phyloP scores from a whole-genome alignment of 2,888 invertebrate genomes.

The Pseudococcus viburni region DNA sequence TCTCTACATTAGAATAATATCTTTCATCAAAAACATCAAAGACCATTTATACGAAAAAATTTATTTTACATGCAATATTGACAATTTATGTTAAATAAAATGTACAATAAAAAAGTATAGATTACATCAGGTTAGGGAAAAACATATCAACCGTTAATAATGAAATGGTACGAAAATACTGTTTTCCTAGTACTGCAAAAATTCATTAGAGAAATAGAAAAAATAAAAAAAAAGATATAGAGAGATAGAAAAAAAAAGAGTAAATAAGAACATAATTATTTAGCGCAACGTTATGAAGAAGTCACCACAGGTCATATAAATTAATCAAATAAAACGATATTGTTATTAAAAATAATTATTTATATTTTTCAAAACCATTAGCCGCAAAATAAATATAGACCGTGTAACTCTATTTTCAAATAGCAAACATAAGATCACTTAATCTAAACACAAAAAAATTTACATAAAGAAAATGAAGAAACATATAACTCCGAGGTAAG shows the following conservation, averaged over 20 bases:
- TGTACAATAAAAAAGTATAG: slow-evolving; percentile 59
- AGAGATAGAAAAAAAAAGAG: slow-evolving; percentile 23
- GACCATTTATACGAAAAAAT: slow-evolving; percentile 49
- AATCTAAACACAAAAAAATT: slow-evolving; percentile 32
- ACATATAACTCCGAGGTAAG: not conserved
- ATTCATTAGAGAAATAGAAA: slow-evolving; percentile 45
- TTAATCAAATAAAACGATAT: slow-evolving; percentile 26
- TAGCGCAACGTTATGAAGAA: not conserved
- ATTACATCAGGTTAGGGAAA: slow-evolving; percentile 59
- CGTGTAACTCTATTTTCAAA: slow-evolving; percentile 10
- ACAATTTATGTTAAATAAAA: slow-evolving; percentile 59
- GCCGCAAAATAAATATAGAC: slow-evolving; percentile 38
- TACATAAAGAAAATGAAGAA: slow-evolving; percentile 32
- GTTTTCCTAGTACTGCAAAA: slow-evolving; percentile 14
- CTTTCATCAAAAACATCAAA: not conserved
- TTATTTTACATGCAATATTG: slow-evolving; percentile 56
- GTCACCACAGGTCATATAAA: not conserved
- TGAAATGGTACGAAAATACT: slow-evolving; percentile 57
- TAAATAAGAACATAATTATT: not conserved
- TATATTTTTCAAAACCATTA: slow-evolving; percentile 46
- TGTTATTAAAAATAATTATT: slow-evolving; percentile 50
- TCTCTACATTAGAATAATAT: not conserved
- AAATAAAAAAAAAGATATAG: slow-evolving; percentile 26
- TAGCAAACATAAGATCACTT: slow-evolving; percentile 44
- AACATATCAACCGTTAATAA: slow-evolving; percentile 52